Evolutionary conservation across 2,113 vertebrate species (phyloP), one percentile per base, ranked within the genome.

Genomic region (Callionymus lyra): DNA sequence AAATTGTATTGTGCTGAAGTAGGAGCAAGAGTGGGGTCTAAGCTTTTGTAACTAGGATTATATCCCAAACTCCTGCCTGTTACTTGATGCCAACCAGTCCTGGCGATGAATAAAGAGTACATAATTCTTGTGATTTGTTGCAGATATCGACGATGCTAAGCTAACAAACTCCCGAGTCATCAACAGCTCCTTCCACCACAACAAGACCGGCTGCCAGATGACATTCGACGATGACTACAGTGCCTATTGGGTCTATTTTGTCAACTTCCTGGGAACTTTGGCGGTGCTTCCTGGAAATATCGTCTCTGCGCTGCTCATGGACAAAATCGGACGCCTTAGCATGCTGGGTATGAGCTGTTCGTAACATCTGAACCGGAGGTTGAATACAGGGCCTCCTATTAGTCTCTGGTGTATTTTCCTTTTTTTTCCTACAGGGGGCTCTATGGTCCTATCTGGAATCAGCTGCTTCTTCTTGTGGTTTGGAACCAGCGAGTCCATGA

Each of bases 401-500:
- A 46, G 21, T 34, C 48, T 38, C 33, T 47, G 32, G 5, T 31
- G 31, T 17, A 18, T 34, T 48, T n/a, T n/a, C n/a, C n/a, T n/a
- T n/a, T n/a, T n/a, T 31, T 46, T 41, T 0, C 58, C 34, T 61
- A 12, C 77, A 99, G 95, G 95, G 63, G 94, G 94, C 53, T 98
- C 94, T 36, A 99, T 99, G 95, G 89, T 99, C 56, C 88, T 99
- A 31, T 98, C 95, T 1, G 95, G 94, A 38, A 97, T 99, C 74
- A 99, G 95, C 70, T 99, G 95, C 62, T 97, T 99, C 76, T 93
- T 99, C 77, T 84, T 99, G 6, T 99, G 93, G 93, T 98, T 97
- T 37, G 94, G 95, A 68, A 99, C 88, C 70, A 98, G 93, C 1
- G 93, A 97, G 74, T 92, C 95, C 13, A 97, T 96, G 91, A 97